A percentile compares a stretch with the other conserved stretches of the same genome.
Conservation (phyloP, 1,140 invertebrate genomes). For the Cyclargus thomasi region DNA sequence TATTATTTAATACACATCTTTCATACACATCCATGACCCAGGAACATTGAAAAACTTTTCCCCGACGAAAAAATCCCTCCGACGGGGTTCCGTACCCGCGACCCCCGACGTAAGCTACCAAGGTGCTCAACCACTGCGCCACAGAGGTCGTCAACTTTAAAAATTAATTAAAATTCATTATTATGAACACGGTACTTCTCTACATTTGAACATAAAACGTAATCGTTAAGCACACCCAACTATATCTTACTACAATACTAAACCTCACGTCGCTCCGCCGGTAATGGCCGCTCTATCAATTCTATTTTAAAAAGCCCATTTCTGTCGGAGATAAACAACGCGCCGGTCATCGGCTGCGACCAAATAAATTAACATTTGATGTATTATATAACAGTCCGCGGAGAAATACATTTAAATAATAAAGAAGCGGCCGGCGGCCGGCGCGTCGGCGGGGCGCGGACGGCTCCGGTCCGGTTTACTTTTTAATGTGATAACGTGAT, state of each 20-base stretch:
- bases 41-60: too few species aligned
- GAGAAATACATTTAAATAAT: conserved; percentile 52
- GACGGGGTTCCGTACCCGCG: too few species aligned
- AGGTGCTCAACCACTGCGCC: too few species aligned
- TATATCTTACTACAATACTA: too few species aligned
- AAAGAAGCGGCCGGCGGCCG: conserved; percentile 35
- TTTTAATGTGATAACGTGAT: conserved; percentile 55
- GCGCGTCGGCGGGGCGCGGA: too few species aligned
- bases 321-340: conserved; percentile 49
- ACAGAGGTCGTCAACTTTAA: neutral
- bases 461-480: conserved; percentile 38
- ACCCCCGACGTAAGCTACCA: too few species aligned
- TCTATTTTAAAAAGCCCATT: conserved; percentile 29
- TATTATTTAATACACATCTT: too few species aligned
- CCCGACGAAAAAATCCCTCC: too few species aligned
- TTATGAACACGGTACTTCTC: neutral
- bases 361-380: conserved; percentile 59
- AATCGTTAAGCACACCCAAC: neutral
- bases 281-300: neutral
- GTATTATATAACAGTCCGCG: conserved; percentile 57
- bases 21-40: too few species aligned
- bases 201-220: neutral
- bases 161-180: neutral
- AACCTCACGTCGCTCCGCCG: neutral
- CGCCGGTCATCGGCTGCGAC: conserved; percentile 51